Conservation (phyloP, 92 coral and sea anemone genomes). For the Virgularia gustaviana region DNA sequence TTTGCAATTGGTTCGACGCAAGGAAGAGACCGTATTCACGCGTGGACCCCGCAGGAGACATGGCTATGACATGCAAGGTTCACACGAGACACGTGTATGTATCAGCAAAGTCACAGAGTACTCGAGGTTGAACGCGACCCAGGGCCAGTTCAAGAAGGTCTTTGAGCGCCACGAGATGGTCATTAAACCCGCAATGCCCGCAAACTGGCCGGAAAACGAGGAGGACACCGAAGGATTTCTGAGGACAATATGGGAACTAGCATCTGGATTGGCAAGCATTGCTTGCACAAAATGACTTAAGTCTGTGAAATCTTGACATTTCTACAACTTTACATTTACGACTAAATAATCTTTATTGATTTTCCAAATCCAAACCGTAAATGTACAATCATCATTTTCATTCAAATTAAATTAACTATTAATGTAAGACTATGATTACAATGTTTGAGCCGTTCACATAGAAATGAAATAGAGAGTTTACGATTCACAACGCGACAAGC, state of each 20-base stretch:
- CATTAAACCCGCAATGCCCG: conserved; percentile 59
- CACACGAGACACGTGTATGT: conserved; percentile 42
- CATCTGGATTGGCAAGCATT: conserved; percentile 68
- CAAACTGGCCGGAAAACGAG: conserved; percentile 57
- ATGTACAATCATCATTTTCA: no score
- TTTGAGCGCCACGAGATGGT: conserved; percentile 74
- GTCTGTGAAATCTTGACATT: background rate
- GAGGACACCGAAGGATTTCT: conserved; percentile 58
- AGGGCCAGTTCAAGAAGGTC: conserved; percentile 69
- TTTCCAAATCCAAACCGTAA: no score
- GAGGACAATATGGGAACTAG: conserved; percentile 66
- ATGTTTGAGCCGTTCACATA: no score
- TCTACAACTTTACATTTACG: background rate
- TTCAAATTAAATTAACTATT: no score
- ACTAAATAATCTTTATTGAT: no score
- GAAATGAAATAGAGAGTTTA: no score
- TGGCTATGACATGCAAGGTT: background rate
- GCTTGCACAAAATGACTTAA: conserved; percentile 47
- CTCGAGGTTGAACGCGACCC: conserved; percentile 68
- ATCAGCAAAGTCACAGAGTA: conserved; percentile 76
- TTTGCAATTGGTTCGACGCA: conserved; percentile 75
- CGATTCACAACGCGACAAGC: no score
- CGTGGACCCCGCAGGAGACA: conserved; percentile 6
- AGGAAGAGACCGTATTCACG: conserved; percentile 59
- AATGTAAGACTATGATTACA: no score